phyloP scores from a whole-genome alignment of 1,140 invertebrate genomes.

The Sitobion miscanthi region DNA sequence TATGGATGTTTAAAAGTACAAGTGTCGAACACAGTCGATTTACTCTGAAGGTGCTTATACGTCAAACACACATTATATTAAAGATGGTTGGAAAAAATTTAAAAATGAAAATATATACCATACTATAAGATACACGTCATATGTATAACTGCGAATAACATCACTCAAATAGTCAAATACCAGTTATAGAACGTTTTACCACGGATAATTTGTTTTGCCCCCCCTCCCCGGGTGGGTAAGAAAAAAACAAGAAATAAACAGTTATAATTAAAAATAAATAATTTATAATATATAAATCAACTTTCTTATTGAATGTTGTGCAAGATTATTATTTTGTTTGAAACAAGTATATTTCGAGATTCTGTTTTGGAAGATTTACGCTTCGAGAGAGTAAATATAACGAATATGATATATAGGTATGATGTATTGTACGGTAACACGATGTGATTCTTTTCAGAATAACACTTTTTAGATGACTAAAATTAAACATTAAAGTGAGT shows the following conservation, averaged over 20 bases:
- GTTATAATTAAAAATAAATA: background rate
- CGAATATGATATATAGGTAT: background rate
- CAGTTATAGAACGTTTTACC: too few species aligned
- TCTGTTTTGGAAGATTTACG: background rate
- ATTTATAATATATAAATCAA: background rate
- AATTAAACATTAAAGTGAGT: background rate
- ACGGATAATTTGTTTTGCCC: too few species aligned
- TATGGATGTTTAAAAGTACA: background rate
- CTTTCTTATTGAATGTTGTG: background rate
- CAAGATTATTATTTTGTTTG: background rate
- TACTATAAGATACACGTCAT: too few species aligned
- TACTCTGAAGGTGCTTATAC: background rate
- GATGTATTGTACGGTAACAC: background rate
- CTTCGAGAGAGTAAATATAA: background rate
- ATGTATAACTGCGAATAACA: background rate
- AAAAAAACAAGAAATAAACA: background rate
- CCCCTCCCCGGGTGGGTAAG: too few species aligned
- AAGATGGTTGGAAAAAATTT: background rate
- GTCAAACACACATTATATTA: background rate
- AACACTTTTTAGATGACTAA: background rate
- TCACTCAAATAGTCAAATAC: background rate
- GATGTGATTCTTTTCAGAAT: background rate
- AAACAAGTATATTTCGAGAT: background rate
- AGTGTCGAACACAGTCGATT: background rate
- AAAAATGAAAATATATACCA: background rate